Base-by-base conservation (phyloP, 1,140 invertebrate genomes). In the Zaprionus kolodkinae region DNA sequence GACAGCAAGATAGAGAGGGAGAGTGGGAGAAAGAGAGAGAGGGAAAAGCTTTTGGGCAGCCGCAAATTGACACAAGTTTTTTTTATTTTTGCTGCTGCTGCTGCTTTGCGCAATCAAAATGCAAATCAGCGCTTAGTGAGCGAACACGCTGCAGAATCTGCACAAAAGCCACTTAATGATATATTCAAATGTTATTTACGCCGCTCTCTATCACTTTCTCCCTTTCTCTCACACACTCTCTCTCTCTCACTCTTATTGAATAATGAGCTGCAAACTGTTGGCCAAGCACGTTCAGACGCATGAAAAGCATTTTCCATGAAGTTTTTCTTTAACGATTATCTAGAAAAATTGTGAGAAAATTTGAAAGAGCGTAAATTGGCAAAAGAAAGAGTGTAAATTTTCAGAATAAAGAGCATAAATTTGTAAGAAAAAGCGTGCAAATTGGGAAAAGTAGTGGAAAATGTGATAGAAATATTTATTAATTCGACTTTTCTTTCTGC, bases 61-160 rank as follows among this genome's bases (percentile, higher is more conserved):
- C 61, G 35, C 61, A 76, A 72, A 76, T 76, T 76, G 63, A 66
- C 70, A 76, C 63, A 76, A 67, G 70, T 73, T 10, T 55, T 74
- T 17, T 73, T 7, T 43, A 1, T 21, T 21, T 21, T 21, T 21
- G n/a, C 2, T 21, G 1, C 2, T 21, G 21, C 21, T 61, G 11
- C 10, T 35, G 36, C 50, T 45, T 27, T 1, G 17, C 66, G 38
- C 55, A 72, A 79, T 79, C 68, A 79, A 79, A 79, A 79, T 79
- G 74, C 64, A 77, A 79, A 79, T 77, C 69, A 72, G 55, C 38
- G 45, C 38, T 68, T 56, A 56, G 48, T 21, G 36, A 52, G 33
- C 17, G 27, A 45, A 40, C 13, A 48, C 17, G 21, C 33, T 12
- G 11, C 27, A 30, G 57, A 48, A 61, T 60, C 38, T 38, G 21